These are phyloP conservation scores for Penaeus chinensis DNA, from an alignment of 1,140 invertebrate species.

Conservation along the genomic window DNA sequence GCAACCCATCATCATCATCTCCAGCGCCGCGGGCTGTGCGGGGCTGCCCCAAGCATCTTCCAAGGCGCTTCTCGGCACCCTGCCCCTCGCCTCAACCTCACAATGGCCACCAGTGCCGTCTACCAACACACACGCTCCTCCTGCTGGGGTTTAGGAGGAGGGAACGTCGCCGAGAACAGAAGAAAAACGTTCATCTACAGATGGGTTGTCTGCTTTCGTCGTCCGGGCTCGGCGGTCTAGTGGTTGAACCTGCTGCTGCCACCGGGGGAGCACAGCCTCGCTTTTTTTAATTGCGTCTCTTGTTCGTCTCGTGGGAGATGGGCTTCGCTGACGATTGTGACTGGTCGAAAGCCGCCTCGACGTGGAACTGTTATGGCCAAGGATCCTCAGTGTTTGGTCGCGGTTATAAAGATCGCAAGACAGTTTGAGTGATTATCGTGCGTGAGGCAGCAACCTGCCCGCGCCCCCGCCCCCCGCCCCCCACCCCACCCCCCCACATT, in stretches of 20 bases:
- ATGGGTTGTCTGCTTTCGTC: constrained; percentile 18
- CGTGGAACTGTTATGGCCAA: not conserved
- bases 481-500: constrained; percentile 44
- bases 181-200: constrained; percentile 20
- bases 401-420: not conserved
- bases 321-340: no score
- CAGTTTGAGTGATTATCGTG: constrained; percentile 8
- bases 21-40: constrained; percentile 38
- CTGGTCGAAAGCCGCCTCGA: no score
- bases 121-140: not conserved
- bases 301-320: no score
- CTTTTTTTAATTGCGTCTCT: not conserved
- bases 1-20: constrained; percentile 17
- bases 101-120: not conserved
- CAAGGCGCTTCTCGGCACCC: constrained; percentile 21
- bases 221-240: constrained; percentile 21
- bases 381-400: not conserved
- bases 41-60: constrained; percentile 41
- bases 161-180: not conserved
- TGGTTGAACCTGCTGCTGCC: constrained; percentile 34
- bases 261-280: not conserved
- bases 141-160: not conserved
- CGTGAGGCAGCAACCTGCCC: constrained; percentile 28
- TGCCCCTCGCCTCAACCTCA: not conserved
- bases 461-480: constrained; percentile 10